Percentiles rank a stretch among this genome's conserved stretches.
Evolutionary conservation across 2,888 invertebrate species (phyloP).

Genomic region (Calameuta filiformis): DNA sequence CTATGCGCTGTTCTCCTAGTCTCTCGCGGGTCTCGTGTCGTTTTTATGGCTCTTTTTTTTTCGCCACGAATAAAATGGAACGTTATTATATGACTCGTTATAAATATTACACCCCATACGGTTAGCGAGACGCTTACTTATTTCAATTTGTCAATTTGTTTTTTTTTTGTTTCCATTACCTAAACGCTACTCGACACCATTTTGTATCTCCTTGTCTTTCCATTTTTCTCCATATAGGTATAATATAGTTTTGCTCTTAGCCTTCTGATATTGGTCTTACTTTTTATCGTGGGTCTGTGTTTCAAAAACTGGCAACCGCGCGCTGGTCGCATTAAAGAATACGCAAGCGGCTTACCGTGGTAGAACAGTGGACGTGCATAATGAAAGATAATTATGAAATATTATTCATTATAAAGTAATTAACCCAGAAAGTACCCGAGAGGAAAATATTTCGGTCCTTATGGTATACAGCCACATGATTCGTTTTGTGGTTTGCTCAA

Average conservation of each 20-base stretch:
- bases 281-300: neutral
- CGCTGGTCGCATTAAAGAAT: too few relatives aligned
- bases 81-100: neutral
- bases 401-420: constrained; percentile 3
- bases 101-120: neutral
- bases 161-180: neutral
- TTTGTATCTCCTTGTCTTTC: neutral
- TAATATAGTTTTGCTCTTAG: neutral
- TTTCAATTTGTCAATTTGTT: neutral
- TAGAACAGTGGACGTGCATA: neutral
- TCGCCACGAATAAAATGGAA: neutral
- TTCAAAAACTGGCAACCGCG: neutral
- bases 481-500: neutral
- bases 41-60: neutral
- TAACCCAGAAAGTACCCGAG: neutral
- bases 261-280: neutral
- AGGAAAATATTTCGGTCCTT: neutral
- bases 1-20: neutral
- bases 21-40: neutral
- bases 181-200: neutral
- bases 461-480: neutral
- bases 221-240: neutral
- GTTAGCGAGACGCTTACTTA: neutral
- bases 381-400: neutral
- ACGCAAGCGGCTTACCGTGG: neutral